A percentile compares a stretch with the other conserved stretches of the same genome.
These are phyloP conservation scores for Phymanthus crucifer DNA, from an alignment of 92 coral and sea anemone species.

Conservation along the genomic window DNA sequence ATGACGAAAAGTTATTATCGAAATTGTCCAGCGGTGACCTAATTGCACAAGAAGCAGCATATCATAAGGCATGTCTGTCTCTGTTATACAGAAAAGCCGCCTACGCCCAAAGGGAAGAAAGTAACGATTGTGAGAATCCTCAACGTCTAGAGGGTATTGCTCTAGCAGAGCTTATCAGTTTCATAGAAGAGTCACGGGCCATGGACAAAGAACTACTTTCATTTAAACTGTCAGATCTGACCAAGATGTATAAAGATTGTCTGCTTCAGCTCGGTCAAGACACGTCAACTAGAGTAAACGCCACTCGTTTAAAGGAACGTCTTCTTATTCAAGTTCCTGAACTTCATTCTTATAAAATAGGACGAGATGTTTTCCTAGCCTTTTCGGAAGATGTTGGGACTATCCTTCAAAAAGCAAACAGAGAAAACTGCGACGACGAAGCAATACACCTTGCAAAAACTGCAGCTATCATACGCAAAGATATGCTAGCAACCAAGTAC, in stretches of 20 bases:
- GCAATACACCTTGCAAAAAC: constrained; percentile 57
- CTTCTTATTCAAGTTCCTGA: constrained; percentile 26
- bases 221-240: constrained; percentile 46
- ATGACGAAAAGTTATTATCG: constrained; percentile 40
- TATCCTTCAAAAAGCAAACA: constrained; percentile 34
- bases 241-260: constrained; percentile 31
- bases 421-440: constrained; percentile 47
- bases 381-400: constrained; percentile 40
- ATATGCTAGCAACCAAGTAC: constrained; percentile 35
- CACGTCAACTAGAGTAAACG: constrained; percentile 7
- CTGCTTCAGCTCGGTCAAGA: constrained; percentile 40
- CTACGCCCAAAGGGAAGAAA: constrained; percentile 3
- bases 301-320: constrained; percentile 37
- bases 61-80: constrained; percentile 41
- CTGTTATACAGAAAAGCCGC: constrained; percentile 23
- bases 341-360: constrained; percentile 29
- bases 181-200: constrained; percentile 45
- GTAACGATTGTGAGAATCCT: constrained; percentile 18
- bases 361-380: constrained; percentile 40
- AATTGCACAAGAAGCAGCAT: constrained; percentile 55
- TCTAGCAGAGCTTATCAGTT: constrained; percentile 59
- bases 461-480: constrained; percentile 48
- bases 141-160: constrained; percentile 52
- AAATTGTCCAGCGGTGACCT: constrained; percentile 55
- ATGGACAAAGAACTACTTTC: background rate